Evolutionary conservation across 2,113 vertebrate species (phyloP).

Genomic region (Saguinus imperator): DNA sequence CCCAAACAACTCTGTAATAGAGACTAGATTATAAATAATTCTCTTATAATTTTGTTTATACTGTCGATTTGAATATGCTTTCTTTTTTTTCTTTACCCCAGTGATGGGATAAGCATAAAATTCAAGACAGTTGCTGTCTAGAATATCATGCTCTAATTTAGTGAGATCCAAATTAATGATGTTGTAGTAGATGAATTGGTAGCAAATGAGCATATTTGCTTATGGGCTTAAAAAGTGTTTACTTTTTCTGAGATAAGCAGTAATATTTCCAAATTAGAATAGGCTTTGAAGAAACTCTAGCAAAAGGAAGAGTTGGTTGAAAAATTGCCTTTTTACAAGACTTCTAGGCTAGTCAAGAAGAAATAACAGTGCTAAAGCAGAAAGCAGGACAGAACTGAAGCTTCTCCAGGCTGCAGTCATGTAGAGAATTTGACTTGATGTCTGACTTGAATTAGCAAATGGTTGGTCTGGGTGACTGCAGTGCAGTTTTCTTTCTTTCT

Average conservation of each 20-base stretch:
- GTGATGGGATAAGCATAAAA: neutral
- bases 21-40: neutral
- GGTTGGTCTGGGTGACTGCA: neutral
- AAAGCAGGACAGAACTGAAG: neutral
- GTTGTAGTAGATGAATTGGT: neutral
- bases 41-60: constrained; percentile 18
- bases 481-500: neutral
- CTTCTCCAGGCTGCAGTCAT: neutral
- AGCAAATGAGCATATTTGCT: neutral
- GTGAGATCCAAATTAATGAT: constrained; percentile 39
- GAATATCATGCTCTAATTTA: constrained; percentile 17
- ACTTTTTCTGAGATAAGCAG: constrained; percentile 3
- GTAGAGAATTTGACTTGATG: neutral
- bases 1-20: neutral
- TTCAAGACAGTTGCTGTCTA: neutral
- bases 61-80: neutral
- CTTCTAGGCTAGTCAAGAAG: neutral
- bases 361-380: neutral
- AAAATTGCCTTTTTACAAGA: neutral
- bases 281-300: constrained; percentile 8
- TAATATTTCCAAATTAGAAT: constrained; percentile 31
- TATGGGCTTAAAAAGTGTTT: neutral
- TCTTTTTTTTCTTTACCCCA: neutral
- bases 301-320: neutral
- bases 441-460: neutral